These are phyloP conservation scores for Trypoxylus dichotomus DNA, from an alignment of 1,140 invertebrate species.

Conservation along the genomic window DNA sequence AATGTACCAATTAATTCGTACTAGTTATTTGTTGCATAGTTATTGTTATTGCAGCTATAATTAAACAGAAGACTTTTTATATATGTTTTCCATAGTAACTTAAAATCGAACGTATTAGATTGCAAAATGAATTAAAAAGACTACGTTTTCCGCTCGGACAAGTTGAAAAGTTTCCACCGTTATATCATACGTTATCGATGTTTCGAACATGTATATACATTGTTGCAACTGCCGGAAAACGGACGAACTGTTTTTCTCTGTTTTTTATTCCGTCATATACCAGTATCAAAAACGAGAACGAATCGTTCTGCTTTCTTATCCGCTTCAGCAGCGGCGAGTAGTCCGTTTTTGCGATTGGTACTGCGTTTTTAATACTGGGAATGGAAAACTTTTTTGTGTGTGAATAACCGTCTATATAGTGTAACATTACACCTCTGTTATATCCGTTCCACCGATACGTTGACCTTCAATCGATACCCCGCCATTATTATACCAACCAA, in stretches of 20 bases:
- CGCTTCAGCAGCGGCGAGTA: background rate
- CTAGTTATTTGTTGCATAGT: no score
- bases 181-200: background rate
- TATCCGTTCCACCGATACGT: conserved; percentile 20
- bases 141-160: background rate
- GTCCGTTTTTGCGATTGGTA: conserved; percentile 12
- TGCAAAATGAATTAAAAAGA: background rate
- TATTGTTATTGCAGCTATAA: no score
- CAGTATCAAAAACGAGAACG: conserved; percentile 16
- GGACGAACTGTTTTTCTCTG: conserved; percentile 9
- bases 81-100: no score
- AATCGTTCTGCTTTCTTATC: background rate
- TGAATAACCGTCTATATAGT: conserved; percentile 25
- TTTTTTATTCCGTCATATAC: background rate
- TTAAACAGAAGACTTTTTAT: no score
- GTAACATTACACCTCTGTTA: conserved; percentile 22
- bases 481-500: conserved; percentile 6
- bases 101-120: background rate
- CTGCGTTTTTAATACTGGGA: conserved; percentile 19
- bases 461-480: conserved; percentile 16
- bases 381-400: conserved; percentile 15
- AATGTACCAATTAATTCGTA: no score
- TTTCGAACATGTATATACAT: background rate
- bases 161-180: background rate
- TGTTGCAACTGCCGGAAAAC: conserved; percentile 24